Conservation (phyloP, 2,888 invertebrate species). For the Hyles lineata region DNA sequence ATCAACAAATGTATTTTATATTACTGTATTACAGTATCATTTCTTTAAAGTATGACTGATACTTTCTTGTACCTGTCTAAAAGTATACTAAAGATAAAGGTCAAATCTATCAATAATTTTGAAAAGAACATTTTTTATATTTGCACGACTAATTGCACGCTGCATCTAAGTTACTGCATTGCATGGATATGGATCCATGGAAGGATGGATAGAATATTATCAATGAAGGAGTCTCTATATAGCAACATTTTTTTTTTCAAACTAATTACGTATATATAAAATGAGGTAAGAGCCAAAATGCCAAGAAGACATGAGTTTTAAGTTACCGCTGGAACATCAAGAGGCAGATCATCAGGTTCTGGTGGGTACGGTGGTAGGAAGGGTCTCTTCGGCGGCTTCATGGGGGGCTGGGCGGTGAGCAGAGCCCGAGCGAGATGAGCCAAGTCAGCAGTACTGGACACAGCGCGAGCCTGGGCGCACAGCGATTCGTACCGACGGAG, state of each 20-base stretch:
- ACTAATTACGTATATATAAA: no score
- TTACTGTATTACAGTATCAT: background rate
- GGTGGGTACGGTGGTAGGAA: slow-evolving; percentile 83
- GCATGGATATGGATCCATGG: no score
- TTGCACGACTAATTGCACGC: no score
- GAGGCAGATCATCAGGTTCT: slow-evolving; percentile 75
- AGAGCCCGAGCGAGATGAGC: slow-evolving; percentile 92
- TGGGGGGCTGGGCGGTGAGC: slow-evolving; percentile 87
- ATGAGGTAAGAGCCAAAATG: background rate
- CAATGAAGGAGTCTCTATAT: no score
- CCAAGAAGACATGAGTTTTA: background rate
- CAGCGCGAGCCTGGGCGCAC: slow-evolving; percentile 90
- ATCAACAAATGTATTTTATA: background rate
- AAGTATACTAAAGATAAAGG: no score
- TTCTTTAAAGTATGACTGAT: background rate
- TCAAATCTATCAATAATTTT: no score
- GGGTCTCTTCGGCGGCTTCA: slow-evolving; percentile 88
- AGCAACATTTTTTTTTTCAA: no score
- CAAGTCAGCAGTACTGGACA: slow-evolving; percentile 90
- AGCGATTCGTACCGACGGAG: slow-evolving; percentile 93
- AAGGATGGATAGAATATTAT: no score
- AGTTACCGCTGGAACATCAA: slow-evolving; percentile 76
- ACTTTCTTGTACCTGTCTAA: no score
- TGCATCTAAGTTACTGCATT: no score
- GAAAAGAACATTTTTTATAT: no score